These are phyloP conservation scores for Geococcyx californianus DNA, from an alignment of 2,113 vertebrate species.

Conservation along the genomic window DNA sequence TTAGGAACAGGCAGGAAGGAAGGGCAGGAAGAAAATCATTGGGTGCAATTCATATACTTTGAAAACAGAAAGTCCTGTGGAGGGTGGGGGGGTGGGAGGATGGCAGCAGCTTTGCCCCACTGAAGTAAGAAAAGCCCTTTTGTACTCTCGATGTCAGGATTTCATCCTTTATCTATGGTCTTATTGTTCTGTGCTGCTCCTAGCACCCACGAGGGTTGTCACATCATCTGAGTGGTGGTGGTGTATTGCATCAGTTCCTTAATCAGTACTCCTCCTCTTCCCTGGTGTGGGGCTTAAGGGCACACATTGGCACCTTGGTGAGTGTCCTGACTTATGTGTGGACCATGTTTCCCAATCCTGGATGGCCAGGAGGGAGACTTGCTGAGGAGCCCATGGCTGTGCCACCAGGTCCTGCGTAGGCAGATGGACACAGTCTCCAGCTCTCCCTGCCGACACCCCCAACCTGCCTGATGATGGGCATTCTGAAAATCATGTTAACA, in stretches of 20 bases:
- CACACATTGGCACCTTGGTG: not conserved
- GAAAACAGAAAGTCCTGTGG: not conserved
- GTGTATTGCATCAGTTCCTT: not conserved
- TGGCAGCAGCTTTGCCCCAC: not conserved
- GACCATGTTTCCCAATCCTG: not conserved
- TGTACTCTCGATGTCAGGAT: not conserved
- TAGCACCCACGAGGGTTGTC: not conserved
- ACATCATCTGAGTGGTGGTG: not conserved
- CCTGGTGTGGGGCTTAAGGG: not conserved
- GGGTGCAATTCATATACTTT: not conserved
- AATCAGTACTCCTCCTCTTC: not conserved
- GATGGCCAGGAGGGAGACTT: not conserved
- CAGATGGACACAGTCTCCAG: accelerated
- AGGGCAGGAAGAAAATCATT: conserved; percentile 28
- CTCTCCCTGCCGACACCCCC: not conserved
- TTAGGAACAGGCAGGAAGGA: conserved; percentile 37
- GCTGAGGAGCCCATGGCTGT: not conserved
- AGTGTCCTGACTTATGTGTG: not conserved
- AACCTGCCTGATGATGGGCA: accelerated
- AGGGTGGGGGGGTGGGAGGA: too few relatives aligned
- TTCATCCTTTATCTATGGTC: not conserved
- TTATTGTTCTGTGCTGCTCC: not conserved
- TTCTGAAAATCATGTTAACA: not conserved
- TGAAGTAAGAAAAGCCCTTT: conserved; percentile 39
- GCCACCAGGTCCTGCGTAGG: not conserved